Conservation (phyloP, 1,140 invertebrate species). For the Atta cephalotes region DNA sequence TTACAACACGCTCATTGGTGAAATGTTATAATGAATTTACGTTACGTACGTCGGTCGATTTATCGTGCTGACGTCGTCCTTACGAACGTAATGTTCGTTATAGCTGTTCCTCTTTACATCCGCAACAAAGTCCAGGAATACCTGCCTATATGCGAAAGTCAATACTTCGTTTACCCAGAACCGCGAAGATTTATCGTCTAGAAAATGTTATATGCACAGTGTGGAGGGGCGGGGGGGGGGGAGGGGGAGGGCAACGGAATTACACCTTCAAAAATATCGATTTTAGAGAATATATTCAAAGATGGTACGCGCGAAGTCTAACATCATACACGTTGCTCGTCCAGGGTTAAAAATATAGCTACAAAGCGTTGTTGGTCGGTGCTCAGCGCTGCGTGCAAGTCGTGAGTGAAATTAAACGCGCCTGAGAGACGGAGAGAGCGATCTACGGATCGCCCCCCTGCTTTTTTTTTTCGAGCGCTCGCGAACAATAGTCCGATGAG, state of each 20-base stretch:
- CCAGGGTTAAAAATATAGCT: slow-evolving; percentile 16
- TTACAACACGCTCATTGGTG: slow-evolving; percentile 57
- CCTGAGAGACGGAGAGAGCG: slow-evolving; percentile 17
- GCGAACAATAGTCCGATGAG: slow-evolving; percentile 42
- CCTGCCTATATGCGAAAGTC: slow-evolving; percentile 50
- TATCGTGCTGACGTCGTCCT: slow-evolving; percentile 64
- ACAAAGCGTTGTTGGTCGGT: slow-evolving; percentile 3
- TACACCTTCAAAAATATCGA: background rate
- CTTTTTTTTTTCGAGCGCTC: slow-evolving; percentile 29
- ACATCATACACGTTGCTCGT: background rate
- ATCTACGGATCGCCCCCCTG: slow-evolving; percentile 34
- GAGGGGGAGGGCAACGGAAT: background rate
- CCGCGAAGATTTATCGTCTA: slow-evolving; percentile 8
- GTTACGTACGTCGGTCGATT: slow-evolving; percentile 53
- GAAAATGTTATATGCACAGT: background rate
- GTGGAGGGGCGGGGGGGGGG: background rate
- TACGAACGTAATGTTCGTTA: slow-evolving; percentile 59
- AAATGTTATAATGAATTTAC: slow-evolving; percentile 40
- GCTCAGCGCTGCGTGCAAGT: slow-evolving; percentile 8
- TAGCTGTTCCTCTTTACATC: slow-evolving; percentile 48
- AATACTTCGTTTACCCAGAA: slow-evolving; percentile 29
- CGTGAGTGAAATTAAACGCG: slow-evolving; percentile 44
- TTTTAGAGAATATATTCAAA: slow-evolving; percentile 1
- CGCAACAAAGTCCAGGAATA: slow-evolving; percentile 57
- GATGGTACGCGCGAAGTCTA: background rate